Base-by-base conservation (phyloP, 2,888 invertebrate genomes). In the Pachydiplax longipennis region DNA sequence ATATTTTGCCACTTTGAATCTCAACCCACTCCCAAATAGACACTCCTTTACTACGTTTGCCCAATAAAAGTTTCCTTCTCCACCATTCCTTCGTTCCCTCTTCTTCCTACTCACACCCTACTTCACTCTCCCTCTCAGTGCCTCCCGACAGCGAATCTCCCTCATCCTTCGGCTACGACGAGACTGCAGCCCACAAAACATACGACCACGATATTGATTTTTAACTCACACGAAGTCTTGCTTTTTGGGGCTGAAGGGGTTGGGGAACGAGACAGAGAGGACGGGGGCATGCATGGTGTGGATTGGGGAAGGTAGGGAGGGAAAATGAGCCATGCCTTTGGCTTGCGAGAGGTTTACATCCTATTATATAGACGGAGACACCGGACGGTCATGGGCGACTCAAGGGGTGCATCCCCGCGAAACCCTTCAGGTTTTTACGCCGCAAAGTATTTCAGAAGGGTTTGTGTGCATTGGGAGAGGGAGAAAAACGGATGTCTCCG, bases 161-260 rank as follows among this genome's bases (percentile, higher is more conserved):
- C 37, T 61, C 58, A 61, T 87, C 37, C 37, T n/a, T 37, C 25
- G 35, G 35, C 83, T 35, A 53, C 83, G 61, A 87, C 87, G 87
- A 87, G 87, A 87, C 87, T 87, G 87, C 87, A 61, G 87, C 87
- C 87, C 87, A 87, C 87, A 65, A 87, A 87, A 87, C 87, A 87
- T 87, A 87, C 87, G 61, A 87, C 87, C 87, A 87, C 61, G 87
- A 87, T 87, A 87, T 87, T 87, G 87, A 87, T 87, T 87, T 87
- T 87, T 87, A 87, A 87, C 87, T 87, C 87, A 61, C 37, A 87
- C 61, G 87, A 87, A 37, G 61, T 53, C 87, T 87, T 87, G 87
- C 58, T 31, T 61, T 87, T 61, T 40, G 58, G 87, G 37, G 81
- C 37, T 81, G 82, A n/a, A 13, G 44, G 61, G 61, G 82, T 15